phyloP scores from a whole-genome alignment of 1,140 invertebrate genomes.

The Trichogramma pretiosum region DNA sequence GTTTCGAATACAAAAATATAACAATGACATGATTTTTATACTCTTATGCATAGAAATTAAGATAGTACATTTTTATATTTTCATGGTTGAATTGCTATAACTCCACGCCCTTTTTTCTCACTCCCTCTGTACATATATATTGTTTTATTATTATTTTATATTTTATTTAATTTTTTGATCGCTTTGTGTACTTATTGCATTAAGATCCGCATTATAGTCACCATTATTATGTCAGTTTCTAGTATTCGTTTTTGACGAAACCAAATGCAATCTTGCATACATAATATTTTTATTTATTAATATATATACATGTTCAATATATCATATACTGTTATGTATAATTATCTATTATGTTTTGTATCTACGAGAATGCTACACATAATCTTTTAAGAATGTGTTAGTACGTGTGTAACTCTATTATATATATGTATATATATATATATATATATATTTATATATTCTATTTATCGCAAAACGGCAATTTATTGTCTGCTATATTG shows the following conservation, averaged over 20 bases:
- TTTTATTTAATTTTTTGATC: conserved; percentile 15
- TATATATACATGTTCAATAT: conserved; percentile 16
- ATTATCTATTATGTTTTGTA: conserved; percentile 21
- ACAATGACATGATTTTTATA: too few relatives aligned
- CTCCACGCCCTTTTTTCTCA: conserved; percentile 18
- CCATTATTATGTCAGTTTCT: conserved; percentile 28
- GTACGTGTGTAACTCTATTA: neutral
- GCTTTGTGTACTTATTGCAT: conserved; percentile 36
- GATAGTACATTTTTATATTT: too few relatives aligned
- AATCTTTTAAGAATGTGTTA: too few relatives aligned
- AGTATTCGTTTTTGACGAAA: conserved; percentile 22
- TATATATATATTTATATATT: conserved; percentile 14
- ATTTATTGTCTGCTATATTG: conserved; percentile 44
- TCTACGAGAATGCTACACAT: conserved; percentile 27
- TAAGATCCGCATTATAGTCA: conserved; percentile 26
- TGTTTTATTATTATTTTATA: conserved; percentile 11
- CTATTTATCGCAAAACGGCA: conserved; percentile 34
- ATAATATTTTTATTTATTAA: conserved; percentile 14
- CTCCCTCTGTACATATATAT: too few relatives aligned
- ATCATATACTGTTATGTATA: conserved; percentile 26
- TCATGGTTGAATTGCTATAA: neutral
- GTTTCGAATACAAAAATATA: too few relatives aligned
- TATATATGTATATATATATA: conserved; percentile 13
- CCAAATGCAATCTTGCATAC: conserved; percentile 16
- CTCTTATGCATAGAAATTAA: too few relatives aligned